phyloP scores from a whole-genome alignment of 2,113 vertebrate species.

The Arvicanthis niloticus region DNA sequence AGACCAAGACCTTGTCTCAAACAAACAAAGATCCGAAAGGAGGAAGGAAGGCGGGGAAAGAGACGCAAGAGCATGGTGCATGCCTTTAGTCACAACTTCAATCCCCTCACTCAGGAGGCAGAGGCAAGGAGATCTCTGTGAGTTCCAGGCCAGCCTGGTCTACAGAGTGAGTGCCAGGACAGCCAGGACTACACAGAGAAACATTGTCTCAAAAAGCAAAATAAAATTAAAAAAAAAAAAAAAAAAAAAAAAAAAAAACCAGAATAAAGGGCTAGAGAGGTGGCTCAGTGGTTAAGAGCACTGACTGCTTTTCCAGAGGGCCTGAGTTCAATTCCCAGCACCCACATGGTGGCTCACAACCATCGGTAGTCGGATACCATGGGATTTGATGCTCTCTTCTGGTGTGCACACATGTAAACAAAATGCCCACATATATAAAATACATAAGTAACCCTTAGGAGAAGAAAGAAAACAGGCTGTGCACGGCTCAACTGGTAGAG shows the following conservation, averaged over 20 bases:
- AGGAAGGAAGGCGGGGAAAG: neutral
- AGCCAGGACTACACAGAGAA: neutral
- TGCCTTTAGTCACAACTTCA: too few species aligned
- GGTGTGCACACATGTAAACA: neutral
- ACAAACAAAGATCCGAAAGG: neutral
- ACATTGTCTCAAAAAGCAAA: neutral
- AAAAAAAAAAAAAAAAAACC: neutral
- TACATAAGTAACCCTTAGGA: neutral
- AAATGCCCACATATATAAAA: neutral
- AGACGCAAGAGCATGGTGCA: rapidly evolving
- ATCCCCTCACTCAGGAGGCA: neutral
- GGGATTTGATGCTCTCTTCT: neutral
- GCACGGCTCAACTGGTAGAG: too few species aligned
- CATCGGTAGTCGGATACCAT: neutral
- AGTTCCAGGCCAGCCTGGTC: neutral
- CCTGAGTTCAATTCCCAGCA: neutral
- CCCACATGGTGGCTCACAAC: neutral
- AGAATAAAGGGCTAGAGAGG: neutral
- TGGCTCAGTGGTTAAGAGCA: neutral
- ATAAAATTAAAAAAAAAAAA: neutral
- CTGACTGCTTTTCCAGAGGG: neutral
- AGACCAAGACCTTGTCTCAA: too few species aligned
- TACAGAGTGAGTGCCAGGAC: neutral
- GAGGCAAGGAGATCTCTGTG: neutral
- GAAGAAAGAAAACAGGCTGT: neutral